These are phyloP conservation scores for Pterocles burchelli DNA, from an alignment of 2,113 vertebrate species.

Conservation along the genomic window DNA sequence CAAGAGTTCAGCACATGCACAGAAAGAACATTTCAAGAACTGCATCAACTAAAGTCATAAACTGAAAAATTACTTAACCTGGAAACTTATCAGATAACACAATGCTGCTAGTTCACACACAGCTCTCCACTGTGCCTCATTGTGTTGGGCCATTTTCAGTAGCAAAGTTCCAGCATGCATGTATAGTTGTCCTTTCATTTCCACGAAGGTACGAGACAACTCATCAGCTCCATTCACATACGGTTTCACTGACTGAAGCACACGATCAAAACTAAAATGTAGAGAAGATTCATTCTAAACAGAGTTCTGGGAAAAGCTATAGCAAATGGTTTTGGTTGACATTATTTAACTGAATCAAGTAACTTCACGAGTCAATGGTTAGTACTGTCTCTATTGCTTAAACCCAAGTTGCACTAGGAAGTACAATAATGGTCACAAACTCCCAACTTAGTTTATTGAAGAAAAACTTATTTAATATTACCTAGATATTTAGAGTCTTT, in stretches of 20 bases:
- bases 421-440: neutral
- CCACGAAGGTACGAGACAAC: constrained; percentile 82
- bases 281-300: constrained; percentile 11
- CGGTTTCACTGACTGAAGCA: constrained; percentile 82
- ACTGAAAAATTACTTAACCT: constrained; percentile 79
- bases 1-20: neutral
- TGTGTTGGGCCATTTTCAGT: constrained; percentile 89
- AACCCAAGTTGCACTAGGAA: neutral
- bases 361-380: neutral
- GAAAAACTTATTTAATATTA: neutral
- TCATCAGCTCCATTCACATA: constrained; percentile 79
- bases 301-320: neutral
- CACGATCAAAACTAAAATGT: constrained; percentile 85
- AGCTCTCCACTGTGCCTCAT: constrained; percentile 84
- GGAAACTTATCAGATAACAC: constrained; percentile 91
- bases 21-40: neutral
- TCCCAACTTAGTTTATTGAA: neutral
- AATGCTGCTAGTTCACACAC: constrained; percentile 84
- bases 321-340: neutral
- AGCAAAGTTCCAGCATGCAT: constrained; percentile 88
- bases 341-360: neutral
- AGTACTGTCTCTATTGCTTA: neutral
- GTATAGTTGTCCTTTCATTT: constrained; percentile 93
- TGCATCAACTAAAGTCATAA: neutral
- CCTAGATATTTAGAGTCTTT: neutral